These are phyloP conservation scores for Borostomias antarcticus DNA, from an alignment of 2,797 vertebrate species.

Conservation along the genomic window DNA sequence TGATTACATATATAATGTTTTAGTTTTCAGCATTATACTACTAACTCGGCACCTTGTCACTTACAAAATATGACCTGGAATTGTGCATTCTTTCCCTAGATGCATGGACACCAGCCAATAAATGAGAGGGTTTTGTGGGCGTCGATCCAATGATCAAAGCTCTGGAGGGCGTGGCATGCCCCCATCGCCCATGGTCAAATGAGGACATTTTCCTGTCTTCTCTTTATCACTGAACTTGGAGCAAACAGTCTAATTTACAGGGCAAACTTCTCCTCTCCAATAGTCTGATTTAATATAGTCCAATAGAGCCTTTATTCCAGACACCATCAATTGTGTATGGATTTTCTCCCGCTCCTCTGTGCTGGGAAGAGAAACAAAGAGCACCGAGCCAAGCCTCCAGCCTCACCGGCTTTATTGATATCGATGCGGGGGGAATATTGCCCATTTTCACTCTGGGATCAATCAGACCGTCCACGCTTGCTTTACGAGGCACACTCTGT, in stretches of 20 bases:
- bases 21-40: too few species aligned
- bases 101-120: slow-evolving; percentile 20
- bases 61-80: too few species aligned
- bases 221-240: slow-evolving; percentile 81
- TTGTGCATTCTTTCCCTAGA: background rate
- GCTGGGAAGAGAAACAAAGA: slow-evolving; percentile 82
- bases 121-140: slow-evolving; percentile 36
- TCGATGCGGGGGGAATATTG: slow-evolving; percentile 81
- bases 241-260: slow-evolving; percentile 83
- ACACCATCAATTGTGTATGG: slow-evolving; percentile 86
- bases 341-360: slow-evolving; percentile 80
- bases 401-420: slow-evolving; percentile 82
- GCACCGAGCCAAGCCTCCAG: slow-evolving; percentile 76
- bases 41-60: too few species aligned
- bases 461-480: slow-evolving; percentile 76
- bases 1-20: too few species aligned
- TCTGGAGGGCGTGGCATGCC: slow-evolving; percentile 43
- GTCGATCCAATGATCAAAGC: slow-evolving; percentile 57
- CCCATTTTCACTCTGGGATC: slow-evolving; percentile 80
- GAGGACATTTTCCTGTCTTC: slow-evolving; percentile 63
- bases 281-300: slow-evolving; percentile 84
- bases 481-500: slow-evolving; percentile 71
- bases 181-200: slow-evolving; percentile 42
- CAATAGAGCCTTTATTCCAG: slow-evolving; percentile 83
- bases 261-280: slow-evolving; percentile 77